A percentile compares a stretch with the other conserved stretches of the same genome.
Evolutionary conservation across 2,888 invertebrate genomes (phyloP).

Genomic region (Neria commutata): DNA sequence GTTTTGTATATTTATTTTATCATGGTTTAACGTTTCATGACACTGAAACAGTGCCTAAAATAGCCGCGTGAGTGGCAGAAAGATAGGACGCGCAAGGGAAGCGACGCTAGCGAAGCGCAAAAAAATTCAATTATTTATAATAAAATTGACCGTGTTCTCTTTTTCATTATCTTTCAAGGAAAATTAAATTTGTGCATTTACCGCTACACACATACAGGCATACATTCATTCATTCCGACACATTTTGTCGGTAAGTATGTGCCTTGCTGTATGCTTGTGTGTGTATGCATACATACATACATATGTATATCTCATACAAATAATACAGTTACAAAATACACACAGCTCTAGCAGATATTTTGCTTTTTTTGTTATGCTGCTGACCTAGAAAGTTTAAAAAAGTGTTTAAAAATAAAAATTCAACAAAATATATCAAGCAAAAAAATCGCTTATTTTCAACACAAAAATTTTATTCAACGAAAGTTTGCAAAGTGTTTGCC

Average conservation of each 20-base stretch:
- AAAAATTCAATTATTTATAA: slow-evolving; percentile 50
- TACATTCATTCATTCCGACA: neutral
- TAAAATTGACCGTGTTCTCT: slow-evolving; percentile 60
- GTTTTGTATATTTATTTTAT: too few relatives aligned
- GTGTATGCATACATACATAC: neutral
- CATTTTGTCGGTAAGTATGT: slow-evolving; percentile 9
- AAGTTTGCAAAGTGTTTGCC: slow-evolving; percentile 22
- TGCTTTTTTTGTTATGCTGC: neutral
- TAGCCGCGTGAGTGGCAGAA: too few relatives aligned
- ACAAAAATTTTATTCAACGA: slow-evolving; percentile 28
- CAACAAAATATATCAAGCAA: too few relatives aligned
- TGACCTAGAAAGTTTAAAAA: slow-evolving; percentile 34
- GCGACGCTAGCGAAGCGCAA: slow-evolving; percentile 22
- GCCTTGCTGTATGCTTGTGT: slow-evolving; percentile 18
- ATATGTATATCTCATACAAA: slow-evolving; percentile 14
- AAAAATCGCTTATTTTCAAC: too few relatives aligned
- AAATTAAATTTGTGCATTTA: slow-evolving; percentile 41
- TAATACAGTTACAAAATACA: too few relatives aligned
- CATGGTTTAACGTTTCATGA: too few relatives aligned
- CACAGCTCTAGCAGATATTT: slow-evolving; percentile 19
- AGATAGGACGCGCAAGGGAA: too few relatives aligned
- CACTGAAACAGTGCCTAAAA: too few relatives aligned
- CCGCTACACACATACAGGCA: slow-evolving; percentile 1
- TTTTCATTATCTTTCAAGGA: slow-evolving; percentile 61
- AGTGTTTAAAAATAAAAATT: slow-evolving; percentile 23